A percentile compares a stretch with the other conserved stretches of the same genome.
phyloP scores from a whole-genome alignment of 2,113 vertebrate species.

The Psettodes erumei region DNA sequence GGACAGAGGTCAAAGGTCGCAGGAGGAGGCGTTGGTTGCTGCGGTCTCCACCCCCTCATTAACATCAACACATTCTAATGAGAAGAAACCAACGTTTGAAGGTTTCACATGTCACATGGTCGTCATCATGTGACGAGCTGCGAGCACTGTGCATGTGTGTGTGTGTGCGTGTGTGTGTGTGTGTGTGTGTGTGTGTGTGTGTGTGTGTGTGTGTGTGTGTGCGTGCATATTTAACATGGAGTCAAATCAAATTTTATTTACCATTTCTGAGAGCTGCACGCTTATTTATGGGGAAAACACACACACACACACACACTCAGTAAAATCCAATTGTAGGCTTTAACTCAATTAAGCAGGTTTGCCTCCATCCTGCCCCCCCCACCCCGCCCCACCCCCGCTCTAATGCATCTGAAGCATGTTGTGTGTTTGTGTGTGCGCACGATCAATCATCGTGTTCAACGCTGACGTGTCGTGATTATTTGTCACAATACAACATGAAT shows the following conservation, averaged over 20 bases:
- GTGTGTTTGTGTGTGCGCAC: background rate
- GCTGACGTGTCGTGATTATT: background rate
- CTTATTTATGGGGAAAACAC: background rate
- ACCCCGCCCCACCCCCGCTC: background rate
- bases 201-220: background rate
- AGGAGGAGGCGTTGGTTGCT: no score
- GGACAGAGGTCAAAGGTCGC: no score
- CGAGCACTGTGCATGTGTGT: background rate
- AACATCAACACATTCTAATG: no score
- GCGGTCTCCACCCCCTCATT: no score
- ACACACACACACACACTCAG: slow-evolving; percentile 20
- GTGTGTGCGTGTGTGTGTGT: background rate
- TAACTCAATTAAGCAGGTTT: slow-evolving; percentile 70
- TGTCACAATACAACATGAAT: background rate
- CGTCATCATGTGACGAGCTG: slow-evolving; percentile 21
- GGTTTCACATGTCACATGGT: slow-evolving; percentile 19
- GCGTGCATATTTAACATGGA: background rate
- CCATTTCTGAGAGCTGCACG: slow-evolving; percentile 11
- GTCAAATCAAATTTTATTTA: slow-evolving; percentile 23
- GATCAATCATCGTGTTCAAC: slow-evolving; percentile 4
- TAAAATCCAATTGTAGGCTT: slow-evolving; percentile 68
- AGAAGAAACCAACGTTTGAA: no score
- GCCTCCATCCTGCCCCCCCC: slow-evolving; percentile 42
- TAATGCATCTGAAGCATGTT: slow-evolving; percentile 18
- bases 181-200: background rate